Evolutionary conservation across 2,888 invertebrate genomes (phyloP), one percentile per base, ranked within the genome.

Genomic region (Nudaria mundana): DNA sequence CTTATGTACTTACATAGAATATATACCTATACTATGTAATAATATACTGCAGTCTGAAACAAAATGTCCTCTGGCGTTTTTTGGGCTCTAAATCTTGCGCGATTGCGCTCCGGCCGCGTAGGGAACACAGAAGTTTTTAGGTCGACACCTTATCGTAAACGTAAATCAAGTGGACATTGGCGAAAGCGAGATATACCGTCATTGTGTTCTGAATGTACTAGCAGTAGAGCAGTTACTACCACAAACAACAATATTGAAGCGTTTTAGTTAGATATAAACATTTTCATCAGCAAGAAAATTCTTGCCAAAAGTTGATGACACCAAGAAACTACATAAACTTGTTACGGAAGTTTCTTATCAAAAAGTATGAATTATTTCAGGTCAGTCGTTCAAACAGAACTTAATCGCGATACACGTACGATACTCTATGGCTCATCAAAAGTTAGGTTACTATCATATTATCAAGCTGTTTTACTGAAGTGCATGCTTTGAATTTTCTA

Each of bases 81-180:
- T 45, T 76, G 71, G 69, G 71, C 76, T 81, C 81, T 81, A 81
- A 81, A 82, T 81, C 80, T 80, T 76, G 48, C 55, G 35, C 63
- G 72, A 75, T 76, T 69, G 67, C 66, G 69, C 71, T 67, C 57
- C 63, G n/a, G n/a, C n/a, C n/a, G 51, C 63, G 64, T 40, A 30
- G 44, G 35, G 58, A 65, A 70, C 68, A 71, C 66, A 68, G 75
- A 81, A 79, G 70, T 82, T 82, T 82, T 80, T 77, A 76, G 80
- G 81, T 72, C 73, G 77, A 66, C 74, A 77, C 78, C 78, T 81
- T 83, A 81, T 83, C 82, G 72, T 73, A 67, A 73, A 61, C 67
- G 80, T 83, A 83, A 82, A 83, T 83, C 82, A 82, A 76, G 77
- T 74, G 82, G 81, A 81, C 81, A 79, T 74, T 69, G 77, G 70